phyloP scores from a whole-genome alignment of 1,140 invertebrate genomes.

The Cryptotermes secundus region DNA sequence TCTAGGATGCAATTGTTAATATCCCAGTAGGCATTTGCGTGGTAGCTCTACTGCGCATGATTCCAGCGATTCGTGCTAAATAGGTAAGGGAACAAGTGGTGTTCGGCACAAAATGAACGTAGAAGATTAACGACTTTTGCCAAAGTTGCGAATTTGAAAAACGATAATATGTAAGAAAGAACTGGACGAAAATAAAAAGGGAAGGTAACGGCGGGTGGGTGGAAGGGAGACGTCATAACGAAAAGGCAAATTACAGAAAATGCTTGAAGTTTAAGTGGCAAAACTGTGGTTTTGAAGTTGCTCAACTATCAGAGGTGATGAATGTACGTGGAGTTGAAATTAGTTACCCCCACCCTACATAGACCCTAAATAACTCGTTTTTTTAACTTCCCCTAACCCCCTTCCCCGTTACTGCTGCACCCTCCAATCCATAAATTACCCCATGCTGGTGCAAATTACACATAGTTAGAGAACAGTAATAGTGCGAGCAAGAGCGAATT shows the following conservation, averaged over 20 bases:
- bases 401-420: not conserved
- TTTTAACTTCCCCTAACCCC: not conserved
- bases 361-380: not conserved
- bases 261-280: not conserved
- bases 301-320: not conserved
- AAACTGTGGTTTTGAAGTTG: not conserved
- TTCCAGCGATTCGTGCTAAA: no score
- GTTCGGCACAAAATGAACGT: not conserved
- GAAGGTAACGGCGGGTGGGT: not conserved
- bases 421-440: conserved; percentile 12
- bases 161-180: conserved; percentile 8
- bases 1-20: no score
- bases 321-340: not conserved
- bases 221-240: not conserved
- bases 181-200: not conserved
- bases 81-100: not conserved
- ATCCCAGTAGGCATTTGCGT: no score
- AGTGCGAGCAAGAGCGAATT: not conserved
- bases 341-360: not conserved
- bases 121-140: not conserved
- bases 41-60: no score
- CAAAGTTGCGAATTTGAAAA: not conserved
- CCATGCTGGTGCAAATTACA: not conserved
- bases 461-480: not conserved
- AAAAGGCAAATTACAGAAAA: not conserved